Evolutionary conservation across 35 echinoderm and acorn worm genomes (phyloP), one percentile per base, ranked within the genome.

Genomic region (Antedon bifida): DNA sequence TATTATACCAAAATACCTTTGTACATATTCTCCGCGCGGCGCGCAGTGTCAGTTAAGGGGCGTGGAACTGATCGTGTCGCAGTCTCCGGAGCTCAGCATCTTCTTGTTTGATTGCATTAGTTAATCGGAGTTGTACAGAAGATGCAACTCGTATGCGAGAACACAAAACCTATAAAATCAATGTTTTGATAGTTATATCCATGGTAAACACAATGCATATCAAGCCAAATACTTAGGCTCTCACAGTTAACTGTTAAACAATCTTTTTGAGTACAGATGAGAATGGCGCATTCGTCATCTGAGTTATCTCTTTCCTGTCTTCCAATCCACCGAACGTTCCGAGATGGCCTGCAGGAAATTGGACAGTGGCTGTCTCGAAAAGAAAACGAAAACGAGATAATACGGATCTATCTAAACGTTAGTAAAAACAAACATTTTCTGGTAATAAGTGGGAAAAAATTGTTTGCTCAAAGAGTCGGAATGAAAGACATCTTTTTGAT

Each of bases 321-420:
- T 55, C 84, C 46, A 32, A 34, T 36, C 33, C 79, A 96, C 30
- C 79, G 80, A 34, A 34, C 91, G 12, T 89, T 86, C 77, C 73
- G 83, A 77, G 86, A 86, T 31, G 87, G 75, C 36, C 86, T 96
- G 17, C 83, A 83, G 33, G 93, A 96, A 73, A 96, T 96, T 34
- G 84, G 36, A 28, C 73, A 89, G 55, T 96, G 93, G 93, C 21
- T 96, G 34, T 55, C 91, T 34, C 29, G 73, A 23, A 74, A 79
- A 3, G 86, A 45, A 9, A 91, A 96, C 74, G 32, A 86, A 38
- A 34, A 78, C 0, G 93, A 96, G 34, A 31, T 96, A 29, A 5
- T 96, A 11, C 79, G 84, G 17, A 86, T 96, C 30, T 86, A 88
- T 34, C 56, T 96, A 36, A 89, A 91, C 56, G 93, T 96, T 78